Conservation (phyloP, 2,113 vertebrate genomes). For the Pontoporia blainvillei region DNA sequence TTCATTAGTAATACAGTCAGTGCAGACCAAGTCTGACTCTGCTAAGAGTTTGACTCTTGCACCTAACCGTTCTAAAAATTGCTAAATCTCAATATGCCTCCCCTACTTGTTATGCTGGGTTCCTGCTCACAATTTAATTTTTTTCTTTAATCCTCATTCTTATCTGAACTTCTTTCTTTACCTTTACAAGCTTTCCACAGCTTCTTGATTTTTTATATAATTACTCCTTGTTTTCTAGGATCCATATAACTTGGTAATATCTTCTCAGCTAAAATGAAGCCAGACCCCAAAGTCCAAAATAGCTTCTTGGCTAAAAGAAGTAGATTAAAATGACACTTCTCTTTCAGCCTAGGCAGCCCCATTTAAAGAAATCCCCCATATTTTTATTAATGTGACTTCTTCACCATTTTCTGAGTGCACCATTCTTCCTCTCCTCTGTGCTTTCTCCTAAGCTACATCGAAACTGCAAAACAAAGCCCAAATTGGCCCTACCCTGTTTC, state of each 20-base stretch:
- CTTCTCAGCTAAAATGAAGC: background rate
- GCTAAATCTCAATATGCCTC: background rate
- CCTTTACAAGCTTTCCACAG: background rate
- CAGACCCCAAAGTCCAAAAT: background rate
- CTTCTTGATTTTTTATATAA: background rate
- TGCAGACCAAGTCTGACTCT: background rate
- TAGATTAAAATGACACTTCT: background rate
- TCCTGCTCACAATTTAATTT: background rate
- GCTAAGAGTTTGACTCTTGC: background rate
- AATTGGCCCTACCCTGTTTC: background rate
- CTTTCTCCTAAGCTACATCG: background rate
- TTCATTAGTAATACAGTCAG: background rate
- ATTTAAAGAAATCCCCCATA: background rate
- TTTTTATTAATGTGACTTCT: background rate
- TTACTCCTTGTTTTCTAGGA: background rate
- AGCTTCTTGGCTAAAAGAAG: background rate
- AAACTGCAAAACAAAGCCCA: background rate
- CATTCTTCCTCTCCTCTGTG: background rate
- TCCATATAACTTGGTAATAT: background rate
- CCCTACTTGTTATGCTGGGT: background rate
- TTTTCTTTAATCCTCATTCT: background rate
- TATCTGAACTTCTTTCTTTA: background rate
- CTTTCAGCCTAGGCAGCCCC: background rate
- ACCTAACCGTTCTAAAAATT: background rate
- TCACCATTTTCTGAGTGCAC: background rate